Base-by-base conservation (phyloP, 2,888 invertebrate genomes). In the Aphidius colemani region DNA sequence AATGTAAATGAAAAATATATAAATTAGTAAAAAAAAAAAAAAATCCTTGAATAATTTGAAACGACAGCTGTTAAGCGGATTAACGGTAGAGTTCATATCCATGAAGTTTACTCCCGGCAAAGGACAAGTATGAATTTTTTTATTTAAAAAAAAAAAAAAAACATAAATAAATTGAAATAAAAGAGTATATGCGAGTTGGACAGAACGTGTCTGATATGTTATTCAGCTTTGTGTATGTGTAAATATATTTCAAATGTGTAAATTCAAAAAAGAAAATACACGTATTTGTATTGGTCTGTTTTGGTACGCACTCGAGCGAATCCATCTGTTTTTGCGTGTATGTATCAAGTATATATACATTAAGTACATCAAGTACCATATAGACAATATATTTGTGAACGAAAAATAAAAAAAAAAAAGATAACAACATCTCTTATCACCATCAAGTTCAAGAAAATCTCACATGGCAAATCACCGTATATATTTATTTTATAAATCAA, bases 1-100 rank as follows among this genome's bases (percentile, higher is more conserved):
- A n/a, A n/a, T n/a, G n/a, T n/a, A 18, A 18, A 18, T 18, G 2
- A 18, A 13, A 13, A 13, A 13, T 13, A 13, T 13, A 13, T 13
- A 13, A 13, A 13, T 13, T 13, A 13, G 13, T 13, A 13, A 30
- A 30, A 30, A 30, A 30, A 30, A 13, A 60, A 46, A 18, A 7
- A 66, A 68, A 74, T 74, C 69, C 75, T 30, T 30, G 30, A 30
- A 30, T 30, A 30, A 30, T 30, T 30, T 30, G 5, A 30, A 30
- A 30, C 3, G 30, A 30, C 30, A 30, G 30, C 30, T 30, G 30
- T 71, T 72, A 75, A 75, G 72, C 69, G 71, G 75, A 75, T 75
- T 75, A 75, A 75, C 75, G 75, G 75, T 75, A 73, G 70, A 75
- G 68, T 10, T 45, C 39, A 46, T 48, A 62, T 45, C 46, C 40